Conservation (phyloP, 2,888 invertebrate species). For the Agriopis aurantiaria region DNA sequence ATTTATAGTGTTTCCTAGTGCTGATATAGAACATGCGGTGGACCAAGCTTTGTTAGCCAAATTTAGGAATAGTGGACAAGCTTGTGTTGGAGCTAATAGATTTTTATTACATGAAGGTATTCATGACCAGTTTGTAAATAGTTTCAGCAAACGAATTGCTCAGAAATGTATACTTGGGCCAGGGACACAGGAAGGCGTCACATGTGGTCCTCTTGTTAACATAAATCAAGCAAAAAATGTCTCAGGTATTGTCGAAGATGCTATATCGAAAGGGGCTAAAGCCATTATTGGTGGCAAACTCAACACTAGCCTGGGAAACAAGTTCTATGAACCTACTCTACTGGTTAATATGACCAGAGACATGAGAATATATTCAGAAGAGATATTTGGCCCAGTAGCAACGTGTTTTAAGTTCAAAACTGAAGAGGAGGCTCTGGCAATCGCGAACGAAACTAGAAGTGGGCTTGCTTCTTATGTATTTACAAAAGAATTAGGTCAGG, state of each 20-base stretch:
- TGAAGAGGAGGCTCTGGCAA: constrained; percentile 94
- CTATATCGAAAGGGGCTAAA: constrained; percentile 93
- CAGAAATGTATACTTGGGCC: constrained; percentile 92
- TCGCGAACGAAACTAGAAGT: constrained; percentile 93
- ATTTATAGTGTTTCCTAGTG: constrained; percentile 97
- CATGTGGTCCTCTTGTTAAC: constrained; percentile 97
- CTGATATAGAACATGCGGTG: constrained; percentile 94
- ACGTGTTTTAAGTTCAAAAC: constrained; percentile 93
- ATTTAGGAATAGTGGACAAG: constrained; percentile 98
- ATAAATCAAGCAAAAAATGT: constrained; percentile 94
- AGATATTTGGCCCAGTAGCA: constrained; percentile 98
- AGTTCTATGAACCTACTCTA: constrained; percentile 96
- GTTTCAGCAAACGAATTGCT: constrained; percentile 89
- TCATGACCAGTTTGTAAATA: constrained; percentile 92
- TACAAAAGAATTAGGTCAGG: constrained; percentile 94
- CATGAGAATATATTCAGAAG: constrained; percentile 95
- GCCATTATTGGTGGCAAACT: constrained; percentile 92
- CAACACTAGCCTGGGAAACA: constrained; percentile 88
- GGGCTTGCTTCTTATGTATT: constrained; percentile 98
- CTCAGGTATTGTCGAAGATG: constrained; percentile 93
- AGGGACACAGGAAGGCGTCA: constrained; percentile 90
- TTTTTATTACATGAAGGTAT: constrained; percentile 93
- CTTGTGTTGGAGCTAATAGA: constrained; percentile 98
- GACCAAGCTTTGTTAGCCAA: constrained; percentile 95
- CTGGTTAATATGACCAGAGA: constrained; percentile 91